Percentiles rank a stretch among this genome's conserved stretches.
These are phyloP conservation scores for Drosophila nr. perissopoda DNA, from an alignment of 2,888 invertebrate species.

Conservation along the genomic window DNA sequence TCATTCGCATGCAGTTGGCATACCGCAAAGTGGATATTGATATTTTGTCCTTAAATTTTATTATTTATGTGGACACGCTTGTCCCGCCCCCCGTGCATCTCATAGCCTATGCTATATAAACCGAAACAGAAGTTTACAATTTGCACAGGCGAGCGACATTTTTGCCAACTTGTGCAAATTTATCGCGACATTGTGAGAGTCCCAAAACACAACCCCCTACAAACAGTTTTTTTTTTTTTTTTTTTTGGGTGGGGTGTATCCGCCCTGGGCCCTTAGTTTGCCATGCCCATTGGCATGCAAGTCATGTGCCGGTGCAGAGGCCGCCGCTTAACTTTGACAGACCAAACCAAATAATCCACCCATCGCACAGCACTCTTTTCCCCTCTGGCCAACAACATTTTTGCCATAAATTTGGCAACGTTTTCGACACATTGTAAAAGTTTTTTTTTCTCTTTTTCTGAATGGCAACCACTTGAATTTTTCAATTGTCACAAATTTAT, in stretches of 20 bases:
- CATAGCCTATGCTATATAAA: conserved; percentile 17
- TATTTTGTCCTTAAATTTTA: conserved; percentile 85
- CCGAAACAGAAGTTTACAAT: conserved; percentile 71
- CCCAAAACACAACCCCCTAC: conserved; percentile 22
- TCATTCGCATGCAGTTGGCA: conserved; percentile 83
- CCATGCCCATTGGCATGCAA: conserved; percentile 78
- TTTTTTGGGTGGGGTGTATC: conserved; percentile 18
- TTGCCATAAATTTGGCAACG: conserved; percentile 76
- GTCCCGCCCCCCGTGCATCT: conserved; percentile 19
- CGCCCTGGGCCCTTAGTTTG: conserved; percentile 24
- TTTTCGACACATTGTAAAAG: conserved; percentile 57
- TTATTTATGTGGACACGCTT: conserved; percentile 83
- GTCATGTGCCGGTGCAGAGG: conserved; percentile 81
- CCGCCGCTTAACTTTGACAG: conserved; percentile 82
- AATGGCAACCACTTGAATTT: conserved; percentile 65
- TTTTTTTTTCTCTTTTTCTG: conserved; percentile 21
- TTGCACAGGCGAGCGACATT: conserved; percentile 57
- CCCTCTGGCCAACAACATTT: conserved; percentile 37
- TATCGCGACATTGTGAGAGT: conserved; percentile 77
- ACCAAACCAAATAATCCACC: conserved; percentile 59
- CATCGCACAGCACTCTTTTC: conserved; percentile 18
- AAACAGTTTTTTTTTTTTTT: conserved; percentile 1
- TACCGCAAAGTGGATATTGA: conserved; percentile 85
- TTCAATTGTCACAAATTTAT: conserved; percentile 80
- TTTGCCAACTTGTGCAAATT: conserved; percentile 80